These are phyloP conservation scores for Caenorhabditis sp. DNA, from an alignment of 2,888 invertebrate genomes.

Conservation along the genomic window DNA sequence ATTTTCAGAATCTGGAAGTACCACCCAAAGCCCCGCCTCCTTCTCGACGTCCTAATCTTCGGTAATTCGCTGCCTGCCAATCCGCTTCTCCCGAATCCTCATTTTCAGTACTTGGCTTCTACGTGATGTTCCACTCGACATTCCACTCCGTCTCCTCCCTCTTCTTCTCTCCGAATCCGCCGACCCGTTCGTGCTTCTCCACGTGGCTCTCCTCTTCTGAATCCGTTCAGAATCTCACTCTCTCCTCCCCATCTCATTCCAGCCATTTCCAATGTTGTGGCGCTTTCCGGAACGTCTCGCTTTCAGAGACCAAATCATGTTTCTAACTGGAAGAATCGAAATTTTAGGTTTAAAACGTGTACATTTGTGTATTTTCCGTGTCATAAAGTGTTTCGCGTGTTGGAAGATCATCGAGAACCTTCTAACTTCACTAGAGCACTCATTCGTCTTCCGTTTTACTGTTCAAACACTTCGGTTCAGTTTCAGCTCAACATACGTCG, in stretches of 20 bases:
- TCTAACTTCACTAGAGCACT: no score
- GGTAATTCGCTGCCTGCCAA: background rate
- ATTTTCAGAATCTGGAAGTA: constrained; percentile 38
- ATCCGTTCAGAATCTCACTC: background rate
- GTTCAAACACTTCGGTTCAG: no score
- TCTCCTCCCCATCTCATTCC: constrained; percentile 25
- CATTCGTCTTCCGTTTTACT: no score
- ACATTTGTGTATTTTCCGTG: background rate
- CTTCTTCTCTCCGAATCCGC: constrained; percentile 36
- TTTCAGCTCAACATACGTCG: no score
- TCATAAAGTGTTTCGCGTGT: no score
- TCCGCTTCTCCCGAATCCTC: background rate
- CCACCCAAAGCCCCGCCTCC: constrained; percentile 32
- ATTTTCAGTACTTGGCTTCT: constrained; percentile 34
- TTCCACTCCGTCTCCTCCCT: constrained; percentile 38
- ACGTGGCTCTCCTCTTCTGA: constrained; percentile 32
- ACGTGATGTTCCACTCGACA: constrained; percentile 50
- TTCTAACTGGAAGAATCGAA: background rate
- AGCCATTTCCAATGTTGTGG: constrained; percentile 45
- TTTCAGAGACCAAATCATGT: background rate
- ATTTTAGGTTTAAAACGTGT: background rate
- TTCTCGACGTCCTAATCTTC: constrained; percentile 30
- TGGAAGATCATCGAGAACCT: no score
- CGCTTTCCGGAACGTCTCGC: constrained; percentile 31
- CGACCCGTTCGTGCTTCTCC: constrained; percentile 43